These are phyloP conservation scores for Hydrolagus affinis DNA, from an alignment of 2,113 vertebrate species.

Conservation along the genomic window DNA sequence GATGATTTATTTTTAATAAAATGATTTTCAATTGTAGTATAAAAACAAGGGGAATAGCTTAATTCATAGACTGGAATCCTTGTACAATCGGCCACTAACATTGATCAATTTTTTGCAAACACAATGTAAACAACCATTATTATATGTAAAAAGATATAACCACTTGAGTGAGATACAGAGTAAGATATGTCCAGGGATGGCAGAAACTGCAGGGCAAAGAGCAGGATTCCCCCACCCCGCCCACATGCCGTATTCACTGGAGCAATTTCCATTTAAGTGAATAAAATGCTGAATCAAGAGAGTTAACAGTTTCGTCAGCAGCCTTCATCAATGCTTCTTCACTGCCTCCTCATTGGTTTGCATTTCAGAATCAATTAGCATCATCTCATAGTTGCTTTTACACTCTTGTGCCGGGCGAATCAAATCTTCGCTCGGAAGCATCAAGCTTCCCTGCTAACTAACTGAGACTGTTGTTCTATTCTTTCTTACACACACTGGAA, in stretches of 20 bases:
- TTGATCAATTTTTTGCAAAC: too few relatives aligned
- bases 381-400: background rate
- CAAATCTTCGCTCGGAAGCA: background rate
- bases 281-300: background rate
- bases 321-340: background rate
- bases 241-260: background rate
- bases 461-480: background rate
- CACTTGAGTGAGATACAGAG: too few relatives aligned
- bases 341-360: background rate
- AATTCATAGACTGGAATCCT: too few relatives aligned
- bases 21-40: too few relatives aligned
- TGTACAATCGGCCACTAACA: too few relatives aligned
- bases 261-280: background rate
- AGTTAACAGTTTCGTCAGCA: background rate
- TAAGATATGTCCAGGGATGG: too few relatives aligned
- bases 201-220: too few relatives aligned
- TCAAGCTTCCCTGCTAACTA: background rate
- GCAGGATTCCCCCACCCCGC: background rate
- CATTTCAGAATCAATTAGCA: conserved; percentile 2
- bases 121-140: too few relatives aligned
- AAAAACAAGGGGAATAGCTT: too few relatives aligned
- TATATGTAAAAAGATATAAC: too few relatives aligned
- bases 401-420: background rate
- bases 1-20: too few relatives aligned
- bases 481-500: background rate